Conservation (phyloP, 2,888 invertebrate species). For the Eupeodes luniger region DNA sequence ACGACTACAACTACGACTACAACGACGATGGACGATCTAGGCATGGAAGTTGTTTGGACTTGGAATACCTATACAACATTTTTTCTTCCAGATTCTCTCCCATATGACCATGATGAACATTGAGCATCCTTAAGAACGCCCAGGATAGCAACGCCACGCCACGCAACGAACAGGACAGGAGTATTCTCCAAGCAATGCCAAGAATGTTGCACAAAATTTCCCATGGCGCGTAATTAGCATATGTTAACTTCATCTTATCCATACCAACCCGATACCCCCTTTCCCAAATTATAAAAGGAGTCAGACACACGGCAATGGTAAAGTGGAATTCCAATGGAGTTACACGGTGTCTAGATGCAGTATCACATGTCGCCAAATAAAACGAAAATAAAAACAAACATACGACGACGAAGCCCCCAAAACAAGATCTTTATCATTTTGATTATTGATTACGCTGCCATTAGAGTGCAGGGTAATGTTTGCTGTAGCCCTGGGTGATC, state of each 20-base stretch:
- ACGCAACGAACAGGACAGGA: slow-evolving; percentile 38
- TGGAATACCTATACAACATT: slow-evolving; percentile 19
- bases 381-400: slow-evolving; percentile 21
- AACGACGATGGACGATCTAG: not conserved
- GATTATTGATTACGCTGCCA: slow-evolving; percentile 83
- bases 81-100: slow-evolving; percentile 12
- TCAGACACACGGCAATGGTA: slow-evolving; percentile 12
- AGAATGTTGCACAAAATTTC: slow-evolving; percentile 62
- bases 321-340: slow-evolving; percentile 53
- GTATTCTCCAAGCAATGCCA: slow-evolving; percentile 51
- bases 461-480: slow-evolving; percentile 51
- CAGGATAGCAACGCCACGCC: slow-evolving; percentile 36
- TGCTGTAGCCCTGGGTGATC: slow-evolving; percentile 47
- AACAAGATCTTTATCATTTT: slow-evolving; percentile 83
- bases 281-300: slow-evolving; percentile 5
- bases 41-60: slow-evolving; percentile 1
- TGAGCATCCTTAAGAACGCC: slow-evolving; percentile 32
- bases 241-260: slow-evolving; percentile 42
- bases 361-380: slow-evolving; percentile 66
- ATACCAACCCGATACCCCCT: not conserved
- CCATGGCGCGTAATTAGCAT: slow-evolving; percentile 73
- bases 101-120: no score
- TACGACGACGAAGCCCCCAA: slow-evolving; percentile 55
- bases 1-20: not conserved
- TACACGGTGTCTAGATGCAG: slow-evolving; percentile 50